Evolutionary conservation across 2,113 vertebrate genomes (phyloP).

Genomic region (Dasyornis broadbenti): DNA sequence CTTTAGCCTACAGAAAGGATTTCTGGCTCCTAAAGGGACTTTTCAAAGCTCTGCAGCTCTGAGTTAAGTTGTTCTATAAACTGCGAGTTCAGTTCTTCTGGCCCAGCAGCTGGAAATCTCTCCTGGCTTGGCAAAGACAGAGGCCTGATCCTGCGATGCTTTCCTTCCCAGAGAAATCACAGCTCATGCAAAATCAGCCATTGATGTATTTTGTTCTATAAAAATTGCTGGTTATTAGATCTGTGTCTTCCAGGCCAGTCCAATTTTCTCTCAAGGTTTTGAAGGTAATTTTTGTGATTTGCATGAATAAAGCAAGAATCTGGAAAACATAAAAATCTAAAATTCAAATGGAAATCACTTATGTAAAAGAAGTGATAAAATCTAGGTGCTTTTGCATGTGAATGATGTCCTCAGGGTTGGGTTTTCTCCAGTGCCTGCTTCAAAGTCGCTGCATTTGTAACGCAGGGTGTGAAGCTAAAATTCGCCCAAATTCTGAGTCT

Average conservation of each 20-base stretch:
- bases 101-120: background rate
- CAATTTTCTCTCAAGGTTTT: constrained; percentile 33
- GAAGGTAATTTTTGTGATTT: constrained; percentile 45
- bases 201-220: background rate
- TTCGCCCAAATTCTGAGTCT: background rate
- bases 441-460: background rate
- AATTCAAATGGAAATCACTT: constrained; percentile 53
- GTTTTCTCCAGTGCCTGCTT: background rate
- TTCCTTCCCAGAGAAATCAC: background rate
- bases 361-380: constrained; percentile 49
- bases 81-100: background rate
- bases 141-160: background rate
- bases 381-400: constrained; percentile 47
- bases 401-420: constrained; percentile 37
- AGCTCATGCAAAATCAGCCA: background rate
- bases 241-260: background rate
- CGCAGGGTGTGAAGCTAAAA: background rate
- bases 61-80: background rate
- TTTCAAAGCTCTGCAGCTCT: background rate
- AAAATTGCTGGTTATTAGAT: background rate
- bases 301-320: constrained; percentile 44
- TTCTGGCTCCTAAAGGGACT: background rate
- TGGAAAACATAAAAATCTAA: constrained; percentile 22
- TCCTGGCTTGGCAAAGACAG: background rate
- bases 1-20: background rate